phyloP scores from a whole-genome alignment of 2,888 invertebrate species.

The Tetanocera ferruginea region DNA sequence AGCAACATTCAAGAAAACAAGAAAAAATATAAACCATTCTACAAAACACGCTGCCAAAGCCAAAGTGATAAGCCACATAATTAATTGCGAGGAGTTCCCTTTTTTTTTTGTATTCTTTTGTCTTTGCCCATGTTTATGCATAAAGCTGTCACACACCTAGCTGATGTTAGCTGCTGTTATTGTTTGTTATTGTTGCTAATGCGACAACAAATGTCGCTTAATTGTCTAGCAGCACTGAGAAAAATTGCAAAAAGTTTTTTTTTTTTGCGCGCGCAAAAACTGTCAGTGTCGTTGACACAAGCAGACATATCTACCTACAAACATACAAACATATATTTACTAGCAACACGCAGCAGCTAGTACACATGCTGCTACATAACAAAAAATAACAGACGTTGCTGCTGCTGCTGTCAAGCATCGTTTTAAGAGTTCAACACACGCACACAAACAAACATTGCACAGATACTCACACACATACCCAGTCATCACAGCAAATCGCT shows the following conservation, averaged over 20 bases:
- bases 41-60: conserved; percentile 1
- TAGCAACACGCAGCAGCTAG: not conserved
- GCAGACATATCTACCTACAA: not conserved
- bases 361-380: not conserved
- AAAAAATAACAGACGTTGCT: conserved; percentile 14
- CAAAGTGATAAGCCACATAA: conserved; percentile 40
- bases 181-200: conserved; percentile 44
- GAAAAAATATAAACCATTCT: not conserved
- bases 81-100: conserved; percentile 28
- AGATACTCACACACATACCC: not conserved
- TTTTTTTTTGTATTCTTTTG: not conserved
- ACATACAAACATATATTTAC: not conserved
- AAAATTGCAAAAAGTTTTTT: conserved; percentile 7
- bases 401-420: conserved; percentile 19
- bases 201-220: conserved; percentile 47
- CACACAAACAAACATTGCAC: conserved; percentile 13
- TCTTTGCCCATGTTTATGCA: not conserved
- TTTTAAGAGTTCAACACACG: conserved; percentile 26
- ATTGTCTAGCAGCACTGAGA: conserved; percentile 23
- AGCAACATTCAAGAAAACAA: not conserved
- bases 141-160: conserved; percentile 40
- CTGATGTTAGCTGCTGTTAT: conserved; percentile 27
- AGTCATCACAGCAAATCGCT: not conserved
- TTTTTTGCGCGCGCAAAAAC: conserved; percentile 21
- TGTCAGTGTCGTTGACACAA: conserved; percentile 22